These are phyloP conservation scores for Leptobrachium ailaonicum DNA, from an alignment of 2,113 vertebrate species.

Conservation along the genomic window DNA sequence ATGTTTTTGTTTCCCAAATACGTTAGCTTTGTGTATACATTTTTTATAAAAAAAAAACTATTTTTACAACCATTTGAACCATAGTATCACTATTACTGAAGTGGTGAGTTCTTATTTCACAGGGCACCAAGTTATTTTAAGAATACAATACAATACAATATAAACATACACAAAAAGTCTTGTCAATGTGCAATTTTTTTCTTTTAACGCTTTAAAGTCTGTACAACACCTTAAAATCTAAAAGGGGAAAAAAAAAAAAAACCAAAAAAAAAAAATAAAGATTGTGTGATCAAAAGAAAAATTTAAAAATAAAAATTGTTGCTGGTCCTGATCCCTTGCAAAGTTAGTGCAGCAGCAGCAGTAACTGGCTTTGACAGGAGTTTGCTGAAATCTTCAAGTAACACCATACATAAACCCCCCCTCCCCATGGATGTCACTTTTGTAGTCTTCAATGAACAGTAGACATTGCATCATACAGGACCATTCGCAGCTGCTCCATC, in stretches of 20 bases:
- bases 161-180: constrained; percentile 92
- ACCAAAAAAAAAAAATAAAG: constrained; percentile 59
- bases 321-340: constrained; percentile 94
- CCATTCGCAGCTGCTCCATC: constrained; percentile 82
- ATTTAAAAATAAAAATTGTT: constrained; percentile 71
- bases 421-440: constrained; percentile 62
- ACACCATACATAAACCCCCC: constrained; percentile 58
- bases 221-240: constrained; percentile 89
- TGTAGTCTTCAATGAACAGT: constrained; percentile 68
- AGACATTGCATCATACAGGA: constrained; percentile 80
- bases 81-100: constrained; percentile 90
- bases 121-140: constrained; percentile 77
- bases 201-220: constrained; percentile 84
- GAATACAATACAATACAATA: constrained; percentile 87
- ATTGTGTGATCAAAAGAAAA: constrained; percentile 42
- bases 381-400: constrained; percentile 68
- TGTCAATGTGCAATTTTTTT: constrained; percentile 82
- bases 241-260: constrained; percentile 60
- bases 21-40: constrained; percentile 87
- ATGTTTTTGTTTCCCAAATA: constrained; percentile 71
- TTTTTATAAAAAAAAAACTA: constrained; percentile 90
- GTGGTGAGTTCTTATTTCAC: constrained; percentile 83
- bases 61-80: constrained; percentile 97
- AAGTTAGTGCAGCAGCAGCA: constrained; percentile 81
- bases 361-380: constrained; percentile 68